Evolutionary conservation across 2,888 invertebrate genomes (phyloP).

Genomic region (Hymenopus coronatus): DNA sequence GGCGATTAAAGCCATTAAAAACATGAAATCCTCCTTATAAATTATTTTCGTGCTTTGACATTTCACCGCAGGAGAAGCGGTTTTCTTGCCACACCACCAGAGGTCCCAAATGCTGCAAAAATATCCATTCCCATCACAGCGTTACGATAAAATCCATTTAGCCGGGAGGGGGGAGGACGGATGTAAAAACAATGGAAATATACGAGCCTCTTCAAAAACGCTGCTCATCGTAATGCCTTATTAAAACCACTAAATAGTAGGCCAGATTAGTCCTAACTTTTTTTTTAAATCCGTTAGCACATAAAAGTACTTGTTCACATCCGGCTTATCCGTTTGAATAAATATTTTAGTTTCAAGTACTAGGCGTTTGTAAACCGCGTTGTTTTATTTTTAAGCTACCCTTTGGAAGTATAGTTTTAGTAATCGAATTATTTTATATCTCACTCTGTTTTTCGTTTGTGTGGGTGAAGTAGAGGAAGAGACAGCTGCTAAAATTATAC

Average conservation of each 20-base stretch:
- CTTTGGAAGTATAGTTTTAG: background rate
- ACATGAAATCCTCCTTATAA: conserved; percentile 15
- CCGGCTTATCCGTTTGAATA: background rate
- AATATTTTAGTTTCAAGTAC: background rate
- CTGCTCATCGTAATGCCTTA: background rate
- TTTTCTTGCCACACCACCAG: background rate
- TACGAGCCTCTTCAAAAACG: background rate
- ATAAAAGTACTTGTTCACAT: background rate
- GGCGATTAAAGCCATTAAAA: conserved; percentile 11
- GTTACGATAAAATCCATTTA: background rate
- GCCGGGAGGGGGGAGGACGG: no score
- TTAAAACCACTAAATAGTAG: background rate
- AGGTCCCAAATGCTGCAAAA: background rate
- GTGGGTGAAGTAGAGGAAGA: background rate
- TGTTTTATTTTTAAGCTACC: background rate
- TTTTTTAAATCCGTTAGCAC: background rate
- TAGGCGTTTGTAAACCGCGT: background rate
- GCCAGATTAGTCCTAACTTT: background rate
- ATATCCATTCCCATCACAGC: background rate
- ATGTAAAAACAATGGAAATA: background rate
- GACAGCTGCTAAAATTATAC: background rate
- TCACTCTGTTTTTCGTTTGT: background rate
- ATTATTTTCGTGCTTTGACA: conserved; percentile 10
- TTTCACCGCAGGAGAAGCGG: background rate
- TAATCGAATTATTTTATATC: background rate